These are phyloP conservation scores for Penaeus indicus DNA, from an alignment of 1,140 invertebrate genomes.

Conservation along the genomic window DNA sequence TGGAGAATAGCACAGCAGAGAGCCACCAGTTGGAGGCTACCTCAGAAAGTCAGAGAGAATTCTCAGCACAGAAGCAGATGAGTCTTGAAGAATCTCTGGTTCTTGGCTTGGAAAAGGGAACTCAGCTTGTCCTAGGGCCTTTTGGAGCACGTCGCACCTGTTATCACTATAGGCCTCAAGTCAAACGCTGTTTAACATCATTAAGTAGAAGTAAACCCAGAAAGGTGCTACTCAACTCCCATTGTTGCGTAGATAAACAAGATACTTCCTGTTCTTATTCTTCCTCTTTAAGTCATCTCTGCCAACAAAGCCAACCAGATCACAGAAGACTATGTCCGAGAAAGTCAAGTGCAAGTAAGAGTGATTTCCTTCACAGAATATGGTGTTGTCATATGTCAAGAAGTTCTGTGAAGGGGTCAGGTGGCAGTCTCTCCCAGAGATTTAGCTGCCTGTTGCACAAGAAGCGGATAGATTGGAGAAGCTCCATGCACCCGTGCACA, in stretches of 20 bases:
- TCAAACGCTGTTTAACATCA: slow-evolving; percentile 57
- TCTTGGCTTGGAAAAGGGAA: slow-evolving; percentile 33
- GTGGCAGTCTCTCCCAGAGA: slow-evolving; percentile 17
- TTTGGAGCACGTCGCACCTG: slow-evolving; percentile 59
- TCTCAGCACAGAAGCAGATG: slow-evolving; percentile 20
- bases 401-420: background rate
- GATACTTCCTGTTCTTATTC: background rate
- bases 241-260: slow-evolving; percentile 38
- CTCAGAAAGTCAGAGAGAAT: background rate
- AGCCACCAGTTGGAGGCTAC: background rate
- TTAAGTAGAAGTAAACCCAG: slow-evolving; percentile 21
- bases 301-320: slow-evolving; percentile 9
- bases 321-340: slow-evolving; percentile 16
- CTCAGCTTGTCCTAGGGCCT: slow-evolving; percentile 43
- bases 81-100: slow-evolving; percentile 47
- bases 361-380: background rate
- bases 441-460: slow-evolving; percentile 48
- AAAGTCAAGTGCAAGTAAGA: slow-evolving; percentile 3
- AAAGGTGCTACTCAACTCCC: slow-evolving; percentile 37
- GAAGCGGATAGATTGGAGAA: slow-evolving; percentile 29
- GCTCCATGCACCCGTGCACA: slow-evolving; percentile 34
- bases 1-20: no score
- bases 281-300: slow-evolving; percentile 40
- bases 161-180: slow-evolving; percentile 63
- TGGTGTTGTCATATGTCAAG: slow-evolving; percentile 26